Evolutionary conservation across 37 sponge, comb jelly and placozoan species (phyloP).

Genomic region (Dysidea cf. avara): DNA sequence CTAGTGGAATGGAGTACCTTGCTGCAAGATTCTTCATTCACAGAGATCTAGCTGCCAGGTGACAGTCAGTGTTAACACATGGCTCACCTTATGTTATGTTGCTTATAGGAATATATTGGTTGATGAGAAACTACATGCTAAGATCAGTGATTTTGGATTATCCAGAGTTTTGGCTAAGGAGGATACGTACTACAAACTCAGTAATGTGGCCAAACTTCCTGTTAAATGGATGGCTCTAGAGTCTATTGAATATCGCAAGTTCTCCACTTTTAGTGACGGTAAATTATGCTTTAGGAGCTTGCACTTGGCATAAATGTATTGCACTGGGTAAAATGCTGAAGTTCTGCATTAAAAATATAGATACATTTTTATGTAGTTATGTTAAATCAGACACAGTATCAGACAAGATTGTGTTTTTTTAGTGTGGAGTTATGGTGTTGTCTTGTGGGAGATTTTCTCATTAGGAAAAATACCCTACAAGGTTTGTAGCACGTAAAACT

Average conservation of each 20-base stretch:
- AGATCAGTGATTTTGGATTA: constrained; percentile 53
- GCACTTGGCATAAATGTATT: no score
- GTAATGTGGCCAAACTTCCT: constrained; percentile 22
- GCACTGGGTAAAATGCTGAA: no score
- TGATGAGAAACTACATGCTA: constrained; percentile 15
- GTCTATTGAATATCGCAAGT: constrained; percentile 38
- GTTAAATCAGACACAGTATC: no score
- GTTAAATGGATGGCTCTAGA: constrained; percentile 74
- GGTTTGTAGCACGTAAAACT: not conserved
- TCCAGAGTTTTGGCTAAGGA: constrained; percentile 38
- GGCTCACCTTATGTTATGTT: not conserved
- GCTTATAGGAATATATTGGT: constrained; percentile 44
- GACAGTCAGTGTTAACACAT: no score
- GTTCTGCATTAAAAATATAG: no score
- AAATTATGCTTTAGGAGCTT: not conserved
- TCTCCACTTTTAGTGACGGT: constrained; percentile 61
- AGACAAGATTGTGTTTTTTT: constrained; percentile 1
- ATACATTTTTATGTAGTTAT: no score
- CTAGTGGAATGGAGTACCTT: constrained; percentile 62
- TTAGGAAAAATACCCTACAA: constrained; percentile 23
- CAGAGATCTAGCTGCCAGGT: constrained; percentile 63
- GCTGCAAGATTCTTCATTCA: constrained; percentile 60
- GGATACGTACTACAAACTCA: constrained; percentile 32
- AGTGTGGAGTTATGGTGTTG: constrained; percentile 62
- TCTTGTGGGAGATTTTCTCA: constrained; percentile 38